Evolutionary conservation across 2,797 vertebrate species (phyloP).

Genomic region (Nyctalus aviator): DNA sequence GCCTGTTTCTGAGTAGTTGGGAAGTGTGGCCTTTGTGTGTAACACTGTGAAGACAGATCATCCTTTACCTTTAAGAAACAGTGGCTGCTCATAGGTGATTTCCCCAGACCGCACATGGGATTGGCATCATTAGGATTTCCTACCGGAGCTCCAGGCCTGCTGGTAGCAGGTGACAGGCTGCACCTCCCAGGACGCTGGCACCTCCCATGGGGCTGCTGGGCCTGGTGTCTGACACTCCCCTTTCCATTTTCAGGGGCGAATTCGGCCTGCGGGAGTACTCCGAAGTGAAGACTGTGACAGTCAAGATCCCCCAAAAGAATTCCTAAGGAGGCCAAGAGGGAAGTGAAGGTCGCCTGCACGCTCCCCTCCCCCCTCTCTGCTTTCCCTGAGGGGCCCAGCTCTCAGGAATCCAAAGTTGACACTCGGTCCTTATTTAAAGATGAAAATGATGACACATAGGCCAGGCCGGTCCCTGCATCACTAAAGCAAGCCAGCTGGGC

Average conservation of each 20-base stretch:
- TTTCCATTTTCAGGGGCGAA: conserved; percentile 92
- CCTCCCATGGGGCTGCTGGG: no score
- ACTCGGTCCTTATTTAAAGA: conserved; percentile 84
- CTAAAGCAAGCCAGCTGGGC: conserved; percentile 75
- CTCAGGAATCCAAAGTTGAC: conserved; percentile 86
- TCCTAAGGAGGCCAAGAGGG: conserved; percentile 89
- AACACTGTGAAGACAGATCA: not conserved
- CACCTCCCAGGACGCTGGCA: not conserved
- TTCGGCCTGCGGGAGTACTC: conserved; percentile 96
- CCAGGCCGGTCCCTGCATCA: conserved; percentile 63
- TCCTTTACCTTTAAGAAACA: not conserved
- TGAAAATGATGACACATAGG: conserved; percentile 75
- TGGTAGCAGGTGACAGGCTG: no score
- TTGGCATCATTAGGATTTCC: not conserved
- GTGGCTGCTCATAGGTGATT: not conserved
- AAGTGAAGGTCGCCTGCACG: conserved; percentile 72
- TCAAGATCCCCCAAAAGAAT: conserved; percentile 97
- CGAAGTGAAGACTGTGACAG: conserved; percentile 98
- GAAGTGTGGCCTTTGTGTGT: not conserved
- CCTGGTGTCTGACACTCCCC: not conserved
- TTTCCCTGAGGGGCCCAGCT: conserved; percentile 84
- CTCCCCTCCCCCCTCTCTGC: conserved; percentile 75
- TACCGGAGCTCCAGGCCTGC: not conserved
- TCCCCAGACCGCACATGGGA: not conserved
- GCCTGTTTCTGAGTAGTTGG: not conserved